phyloP scores from a whole-genome alignment of 2,888 invertebrate species.

The Tanytarsus gracilentus region DNA sequence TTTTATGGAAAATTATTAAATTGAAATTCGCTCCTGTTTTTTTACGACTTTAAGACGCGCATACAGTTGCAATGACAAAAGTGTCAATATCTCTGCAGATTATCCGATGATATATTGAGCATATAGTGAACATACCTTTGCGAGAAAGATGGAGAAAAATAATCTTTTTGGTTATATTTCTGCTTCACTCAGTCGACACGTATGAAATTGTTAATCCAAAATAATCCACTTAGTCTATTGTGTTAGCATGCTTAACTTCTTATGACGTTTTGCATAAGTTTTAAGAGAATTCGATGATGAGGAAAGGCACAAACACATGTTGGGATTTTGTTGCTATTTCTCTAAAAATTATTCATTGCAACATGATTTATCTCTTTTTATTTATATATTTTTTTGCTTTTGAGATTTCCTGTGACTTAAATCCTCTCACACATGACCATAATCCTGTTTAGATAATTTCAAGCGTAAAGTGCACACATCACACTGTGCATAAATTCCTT shows the following conservation, averaged over 20 bases:
- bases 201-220: constrained; percentile 14
- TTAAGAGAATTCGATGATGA: too few relatives aligned
- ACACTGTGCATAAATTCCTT: too few relatives aligned
- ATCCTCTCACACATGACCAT: too few relatives aligned
- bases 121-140: constrained; percentile 16
- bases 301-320: neutral
- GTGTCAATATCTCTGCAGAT: constrained; percentile 25
- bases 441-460: too few relatives aligned
- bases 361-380: too few relatives aligned
- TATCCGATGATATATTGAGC: constrained; percentile 25
- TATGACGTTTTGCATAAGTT: constrained; percentile 14
- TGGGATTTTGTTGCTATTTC: neutral
- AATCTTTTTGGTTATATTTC: constrained; percentile 6
- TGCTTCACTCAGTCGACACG: neutral
- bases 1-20: constrained; percentile 20
- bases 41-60: neutral
- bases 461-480: too few relatives aligned
- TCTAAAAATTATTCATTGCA: neutral
- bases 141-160: constrained; percentile 13
- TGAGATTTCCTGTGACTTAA: too few relatives aligned
- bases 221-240: constrained; percentile 28
- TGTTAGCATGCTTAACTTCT: neutral
- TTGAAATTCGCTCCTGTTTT: constrained; percentile 24
- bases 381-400: too few relatives aligned
- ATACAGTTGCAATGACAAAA: neutral